Evolutionary conservation across 2,797 vertebrate genomes (phyloP).

Genomic region (Diplodus puntazzo): DNA sequence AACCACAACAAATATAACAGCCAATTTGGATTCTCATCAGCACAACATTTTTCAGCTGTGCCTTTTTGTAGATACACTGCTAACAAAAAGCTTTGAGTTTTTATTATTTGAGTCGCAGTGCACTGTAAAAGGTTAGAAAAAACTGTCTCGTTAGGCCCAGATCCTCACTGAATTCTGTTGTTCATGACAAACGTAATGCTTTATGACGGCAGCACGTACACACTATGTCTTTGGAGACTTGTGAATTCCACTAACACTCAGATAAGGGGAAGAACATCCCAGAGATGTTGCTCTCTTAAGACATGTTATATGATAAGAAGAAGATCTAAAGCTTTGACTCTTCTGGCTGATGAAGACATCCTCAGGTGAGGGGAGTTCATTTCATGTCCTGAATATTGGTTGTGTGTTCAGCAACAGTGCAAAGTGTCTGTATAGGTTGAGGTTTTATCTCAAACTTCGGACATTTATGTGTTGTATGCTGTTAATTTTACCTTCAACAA

Average conservation of each 20-base stretch:
- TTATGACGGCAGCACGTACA: conserved; percentile 51
- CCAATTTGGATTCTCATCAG: no score
- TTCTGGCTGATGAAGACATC: no score
- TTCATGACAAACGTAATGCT: conserved; percentile 52
- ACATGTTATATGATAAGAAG: background rate
- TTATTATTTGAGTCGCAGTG: no score
- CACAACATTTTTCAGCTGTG: no score
- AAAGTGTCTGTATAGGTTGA: background rate
- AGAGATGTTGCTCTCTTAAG: background rate
- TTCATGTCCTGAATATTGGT: background rate
- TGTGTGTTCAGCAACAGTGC: background rate
- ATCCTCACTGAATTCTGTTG: conserved; percentile 19
- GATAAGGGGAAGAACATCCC: background rate
- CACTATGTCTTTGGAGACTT: conserved; percentile 61
- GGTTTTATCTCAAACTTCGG: background rate
- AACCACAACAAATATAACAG: no score
- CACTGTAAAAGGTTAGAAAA: no score
- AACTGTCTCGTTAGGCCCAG: no score
- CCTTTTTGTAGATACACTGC: no score
- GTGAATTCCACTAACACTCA: background rate
- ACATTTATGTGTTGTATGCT: background rate
- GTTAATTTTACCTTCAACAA: background rate
- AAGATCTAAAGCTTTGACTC: no score
- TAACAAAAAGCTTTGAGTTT: no score
- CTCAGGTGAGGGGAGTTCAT: no score